Base-by-base conservation (phyloP, 2,888 invertebrate genomes). In the Petrolisthes cinctipes region DNA sequence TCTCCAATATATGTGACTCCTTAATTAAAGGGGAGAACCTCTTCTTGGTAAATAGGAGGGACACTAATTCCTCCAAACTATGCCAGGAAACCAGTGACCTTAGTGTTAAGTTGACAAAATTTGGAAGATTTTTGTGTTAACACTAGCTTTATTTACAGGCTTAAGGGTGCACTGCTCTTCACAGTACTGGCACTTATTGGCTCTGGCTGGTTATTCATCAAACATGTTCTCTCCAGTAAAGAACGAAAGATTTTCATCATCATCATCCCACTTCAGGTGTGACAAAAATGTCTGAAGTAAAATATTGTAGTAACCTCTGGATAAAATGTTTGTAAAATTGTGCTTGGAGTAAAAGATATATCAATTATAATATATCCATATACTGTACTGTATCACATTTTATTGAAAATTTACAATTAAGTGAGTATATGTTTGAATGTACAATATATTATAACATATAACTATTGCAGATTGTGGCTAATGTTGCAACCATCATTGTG, bases 151-250 rank as follows among this genome's bases (percentile, higher is more conserved):
- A n/a, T n/a, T n/a, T n/a, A n/a, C 85, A 89, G 86, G 82, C 92
- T 93, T 83, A 92, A 97, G 96, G 91, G 97, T 14, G 97, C 98
- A 0, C 95, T 99, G 78, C 93, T 99, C 83, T 99, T 99, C 92
- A 97, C 99, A 89, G 98, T 98, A 0, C 96, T 99, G 91, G 96
- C 99, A 14, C 94, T 99, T 14, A 97, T 99, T 91, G 99, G 99
- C 80, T 98, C 99, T 6, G 99, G 99, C 0, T 99, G 99, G 98
- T 98, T 98, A 71, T 99, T 99, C 92, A 98, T 99, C 91, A 99
- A 99, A 92, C 98, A 99, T 93, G 97, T 99, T 91, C 94, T 99
- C 53, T 97, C 98, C 0, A 98, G 98, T 91, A 95, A 97, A 91
- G 99, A 99, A 92, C 98, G 99, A 93, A 97, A 97, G 92, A 95